Evolutionary conservation across 2,113 vertebrate genomes (phyloP), one percentile per base, ranked within the genome.

Genomic region (Tylochromis polylepis): DNA sequence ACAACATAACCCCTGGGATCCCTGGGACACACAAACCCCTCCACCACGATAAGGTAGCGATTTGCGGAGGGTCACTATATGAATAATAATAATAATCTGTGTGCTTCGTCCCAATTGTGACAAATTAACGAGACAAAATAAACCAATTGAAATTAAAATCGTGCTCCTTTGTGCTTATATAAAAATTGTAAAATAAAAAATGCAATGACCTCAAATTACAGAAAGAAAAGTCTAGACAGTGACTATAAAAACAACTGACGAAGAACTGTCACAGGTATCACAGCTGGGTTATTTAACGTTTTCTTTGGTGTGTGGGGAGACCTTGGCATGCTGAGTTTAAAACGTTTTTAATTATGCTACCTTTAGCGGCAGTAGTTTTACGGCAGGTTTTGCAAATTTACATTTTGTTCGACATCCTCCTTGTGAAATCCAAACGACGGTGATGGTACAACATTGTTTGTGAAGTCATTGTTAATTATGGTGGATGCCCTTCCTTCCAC

Each of bases 121-220:
- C 58, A 34, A 60, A 60, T 1, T 60, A 15, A 34, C 29, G 15
- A 0, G 8, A 60, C 0, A 60, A 60, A 60, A 20, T 60, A 34
- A 60, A 20, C 9, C 0, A 2, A 34, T 1, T 20, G 18, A 60
- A 60, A 60, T 20, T 2, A 34, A 60, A 60, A 60, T 34, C 3
- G 0, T 34, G 58, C 58, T 60, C 29, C 9, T 60, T 34, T 60
- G 58, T 34, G 58, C 18, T 34, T 34, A 6, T 60, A 34, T 34
- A 18, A 18, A 31, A 31, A 34, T 4, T 11, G 16, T 60, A 60
- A 60, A 34, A 6, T 62, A 34, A 29, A 59, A 59, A 59, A 4
- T 58, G 7, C 20, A 9, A 60, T 34, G 27, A 31, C 27, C 58
- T 60, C 16, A 60, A 60, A 60, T 60, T 31, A 60, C 8, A 20